Evolutionary conservation across 2,113 vertebrate species (phyloP).

Genomic region (Microtus ochrogaster): DNA sequence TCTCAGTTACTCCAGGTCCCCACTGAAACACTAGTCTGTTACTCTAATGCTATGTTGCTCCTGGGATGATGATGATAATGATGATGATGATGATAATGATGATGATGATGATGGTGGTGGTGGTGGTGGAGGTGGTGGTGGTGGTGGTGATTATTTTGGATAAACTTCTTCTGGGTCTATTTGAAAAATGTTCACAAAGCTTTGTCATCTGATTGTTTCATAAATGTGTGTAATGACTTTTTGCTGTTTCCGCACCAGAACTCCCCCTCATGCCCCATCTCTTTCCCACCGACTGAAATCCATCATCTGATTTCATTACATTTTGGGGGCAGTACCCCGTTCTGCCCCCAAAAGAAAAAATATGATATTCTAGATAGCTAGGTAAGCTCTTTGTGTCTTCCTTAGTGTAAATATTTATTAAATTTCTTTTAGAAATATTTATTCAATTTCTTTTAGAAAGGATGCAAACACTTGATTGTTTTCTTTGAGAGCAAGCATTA

Average conservation of each 20-base stretch:
- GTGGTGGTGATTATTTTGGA: background rate
- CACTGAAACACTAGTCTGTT: background rate
- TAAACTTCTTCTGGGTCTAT: background rate
- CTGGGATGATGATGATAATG: background rate
- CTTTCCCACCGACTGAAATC: background rate
- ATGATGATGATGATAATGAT: no score
- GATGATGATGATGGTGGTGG: no score
- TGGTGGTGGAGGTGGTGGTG: no score
- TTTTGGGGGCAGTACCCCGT: background rate
- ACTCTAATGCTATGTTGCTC: background rate
- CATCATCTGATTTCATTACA: background rate
- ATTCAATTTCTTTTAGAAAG: constrained; percentile 38
- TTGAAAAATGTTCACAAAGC: background rate
- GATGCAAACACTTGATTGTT: constrained; percentile 20
- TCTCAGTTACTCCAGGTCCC: background rate
- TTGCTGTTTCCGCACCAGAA: background rate
- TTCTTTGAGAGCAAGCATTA: constrained; percentile 62
- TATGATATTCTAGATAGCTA: background rate
- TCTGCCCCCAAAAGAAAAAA: background rate
- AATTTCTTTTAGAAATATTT: constrained; percentile 28
- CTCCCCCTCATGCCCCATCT: no score
- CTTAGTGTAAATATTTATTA: constrained; percentile 48
- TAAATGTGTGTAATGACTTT: no score
- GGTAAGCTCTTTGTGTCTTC: background rate
- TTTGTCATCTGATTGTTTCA: background rate